These are phyloP conservation scores for Prosopocoilus inquinatus DNA, from an alignment of 2,888 invertebrate species.

Conservation along the genomic window DNA sequence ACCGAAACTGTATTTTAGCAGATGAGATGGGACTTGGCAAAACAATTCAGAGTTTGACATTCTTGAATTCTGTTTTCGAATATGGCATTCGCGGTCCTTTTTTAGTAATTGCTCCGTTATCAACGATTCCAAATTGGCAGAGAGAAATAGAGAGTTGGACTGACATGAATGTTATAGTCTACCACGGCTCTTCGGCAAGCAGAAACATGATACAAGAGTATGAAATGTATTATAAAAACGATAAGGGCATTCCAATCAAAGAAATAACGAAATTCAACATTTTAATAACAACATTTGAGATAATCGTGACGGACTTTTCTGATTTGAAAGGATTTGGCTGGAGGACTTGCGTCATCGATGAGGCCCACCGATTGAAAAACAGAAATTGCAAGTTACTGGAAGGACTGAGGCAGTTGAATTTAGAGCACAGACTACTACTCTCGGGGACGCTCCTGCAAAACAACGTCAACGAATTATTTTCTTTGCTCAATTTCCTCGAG, in stretches of 20 bases:
- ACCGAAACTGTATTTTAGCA: slow-evolving; percentile 96
- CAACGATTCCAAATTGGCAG: slow-evolving; percentile 99
- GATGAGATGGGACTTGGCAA: slow-evolving; percentile 99
- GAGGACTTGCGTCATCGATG: slow-evolving; percentile 96
- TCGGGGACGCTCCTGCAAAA: slow-evolving; percentile 98
- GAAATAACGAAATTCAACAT: slow-evolving; percentile 94
- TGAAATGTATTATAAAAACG: slow-evolving; percentile 93
- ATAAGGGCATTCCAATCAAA: slow-evolving; percentile 77
- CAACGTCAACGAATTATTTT: slow-evolving; percentile 97
- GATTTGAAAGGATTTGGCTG: slow-evolving; percentile 92
- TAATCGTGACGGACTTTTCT: slow-evolving; percentile 95
- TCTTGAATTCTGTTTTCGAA: slow-evolving; percentile 86
- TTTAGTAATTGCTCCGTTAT: slow-evolving; percentile 97
- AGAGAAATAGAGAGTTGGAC: slow-evolving; percentile 99
- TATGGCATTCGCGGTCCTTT: slow-evolving; percentile 95
- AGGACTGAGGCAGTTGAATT: slow-evolving; percentile 83
- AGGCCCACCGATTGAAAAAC: slow-evolving; percentile 98
- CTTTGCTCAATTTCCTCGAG: slow-evolving; percentile 95
- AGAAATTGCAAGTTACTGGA: slow-evolving; percentile 96
- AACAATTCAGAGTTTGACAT: slow-evolving; percentile 98
- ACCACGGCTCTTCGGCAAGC: slow-evolving; percentile 94
- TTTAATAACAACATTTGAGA: slow-evolving; percentile 98
- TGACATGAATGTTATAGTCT: slow-evolving; percentile 96
- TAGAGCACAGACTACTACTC: slow-evolving; percentile 91
- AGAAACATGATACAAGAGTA: slow-evolving; percentile 98